Evolutionary conservation across 2,113 vertebrate species (phyloP).

Genomic region (Dinomys branickii): DNA sequence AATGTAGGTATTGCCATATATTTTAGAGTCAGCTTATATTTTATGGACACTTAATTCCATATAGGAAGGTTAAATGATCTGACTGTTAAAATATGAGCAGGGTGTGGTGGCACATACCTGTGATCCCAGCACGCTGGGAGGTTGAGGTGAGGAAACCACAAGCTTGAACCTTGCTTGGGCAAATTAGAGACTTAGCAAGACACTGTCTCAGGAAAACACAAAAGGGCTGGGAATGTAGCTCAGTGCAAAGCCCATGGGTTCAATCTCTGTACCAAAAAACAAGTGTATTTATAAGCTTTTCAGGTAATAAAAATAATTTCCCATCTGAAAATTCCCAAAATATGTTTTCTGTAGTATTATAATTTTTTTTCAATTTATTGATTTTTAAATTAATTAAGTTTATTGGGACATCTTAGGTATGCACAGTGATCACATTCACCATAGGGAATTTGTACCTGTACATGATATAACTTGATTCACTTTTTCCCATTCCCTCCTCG

Average conservation of each 20-base stretch:
- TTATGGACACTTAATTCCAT: background rate
- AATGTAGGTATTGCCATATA: background rate
- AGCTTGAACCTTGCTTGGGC: background rate
- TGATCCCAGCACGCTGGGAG: background rate
- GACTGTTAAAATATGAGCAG: background rate
- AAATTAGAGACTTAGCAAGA: background rate
- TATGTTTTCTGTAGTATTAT: slow-evolving; percentile 10
- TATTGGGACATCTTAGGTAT: background rate
- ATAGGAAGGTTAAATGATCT: background rate
- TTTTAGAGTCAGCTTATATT: background rate
- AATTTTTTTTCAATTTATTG: background rate
- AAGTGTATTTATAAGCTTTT: background rate
- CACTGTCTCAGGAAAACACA: background rate
- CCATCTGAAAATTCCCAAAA: background rate
- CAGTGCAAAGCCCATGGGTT: background rate
- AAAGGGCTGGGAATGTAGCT: too few relatives aligned
- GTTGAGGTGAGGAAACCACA: background rate
- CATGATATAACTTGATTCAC: background rate
- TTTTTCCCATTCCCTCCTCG: background rate
- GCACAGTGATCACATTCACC: background rate
- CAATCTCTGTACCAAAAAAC: background rate
- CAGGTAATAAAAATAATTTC: background rate
- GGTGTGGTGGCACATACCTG: too few relatives aligned
- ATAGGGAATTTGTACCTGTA: background rate
- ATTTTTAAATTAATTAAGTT: background rate